A percentile compares a stretch with the other conserved stretches of the same genome.
These are phyloP conservation scores for Rambutsinella grinnellia DNA, from an alignment of 2,888 invertebrate genomes.

Conservation along the genomic window DNA sequence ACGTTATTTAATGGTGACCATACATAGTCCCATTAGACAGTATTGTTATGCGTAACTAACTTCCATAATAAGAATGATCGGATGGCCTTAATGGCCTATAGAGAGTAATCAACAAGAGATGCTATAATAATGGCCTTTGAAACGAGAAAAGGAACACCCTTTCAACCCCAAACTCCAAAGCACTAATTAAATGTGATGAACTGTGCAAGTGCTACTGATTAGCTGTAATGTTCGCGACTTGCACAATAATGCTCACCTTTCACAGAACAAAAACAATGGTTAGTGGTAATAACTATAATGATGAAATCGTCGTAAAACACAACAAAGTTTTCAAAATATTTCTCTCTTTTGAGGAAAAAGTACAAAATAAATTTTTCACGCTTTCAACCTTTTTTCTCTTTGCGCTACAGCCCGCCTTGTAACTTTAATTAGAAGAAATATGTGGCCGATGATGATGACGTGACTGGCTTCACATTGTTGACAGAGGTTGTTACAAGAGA, in stretches of 20 bases:
- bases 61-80: slow-evolving; percentile 41
- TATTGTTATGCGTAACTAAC: slow-evolving; percentile 58
- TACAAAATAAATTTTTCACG: background rate
- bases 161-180: slow-evolving; percentile 9
- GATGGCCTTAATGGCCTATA: slow-evolving; percentile 34
- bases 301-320: background rate
- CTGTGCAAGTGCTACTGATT: slow-evolving; percentile 49
- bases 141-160: slow-evolving; percentile 28
- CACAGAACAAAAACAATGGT: slow-evolving; percentile 13
- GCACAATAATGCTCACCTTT: slow-evolving; percentile 17
- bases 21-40: background rate
- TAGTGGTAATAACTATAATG: background rate
- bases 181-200: slow-evolving; percentile 59
- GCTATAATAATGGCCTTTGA: slow-evolving; percentile 24
- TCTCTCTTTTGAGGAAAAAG: slow-evolving; percentile 1
- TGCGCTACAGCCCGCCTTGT: slow-evolving; percentile 25
- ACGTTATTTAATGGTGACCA: background rate
- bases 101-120: slow-evolving; percentile 29
- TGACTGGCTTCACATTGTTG: slow-evolving; percentile 12
- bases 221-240: slow-evolving; percentile 41
- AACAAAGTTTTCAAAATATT: background rate
- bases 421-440: slow-evolving; percentile 42
- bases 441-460: background rate
- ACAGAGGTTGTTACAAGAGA: background rate
- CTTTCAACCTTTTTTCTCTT: background rate